These are phyloP conservation scores for Cephus rjabovi DNA, from an alignment of 2,888 invertebrate species.

Conservation along the genomic window DNA sequence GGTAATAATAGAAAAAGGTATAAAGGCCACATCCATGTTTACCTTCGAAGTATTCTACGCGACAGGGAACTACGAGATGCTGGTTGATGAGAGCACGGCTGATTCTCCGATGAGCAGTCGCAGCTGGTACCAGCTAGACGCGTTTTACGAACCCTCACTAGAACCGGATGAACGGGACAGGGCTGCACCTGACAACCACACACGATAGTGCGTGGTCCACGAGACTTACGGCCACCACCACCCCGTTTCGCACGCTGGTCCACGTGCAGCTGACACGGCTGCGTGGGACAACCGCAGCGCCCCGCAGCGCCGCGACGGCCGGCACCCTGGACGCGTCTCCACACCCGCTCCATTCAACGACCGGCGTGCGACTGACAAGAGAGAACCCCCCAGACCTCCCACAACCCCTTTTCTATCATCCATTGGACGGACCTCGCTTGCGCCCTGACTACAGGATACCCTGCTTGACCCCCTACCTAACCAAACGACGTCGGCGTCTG, in stretches of 20 bases:
- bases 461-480: not conserved
- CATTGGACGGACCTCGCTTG: not conserved
- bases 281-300: constrained; percentile 57
- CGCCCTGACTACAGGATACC: not conserved
- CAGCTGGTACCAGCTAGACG: constrained; percentile 48
- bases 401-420: constrained; percentile 18
- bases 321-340: constrained; percentile 62
- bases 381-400: constrained; percentile 17
- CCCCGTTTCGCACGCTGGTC: constrained; percentile 56
- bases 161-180: constrained; percentile 61
- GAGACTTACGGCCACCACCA: constrained; percentile 46
- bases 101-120: constrained; percentile 57
- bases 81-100: constrained; percentile 51
- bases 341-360: constrained; percentile 65
- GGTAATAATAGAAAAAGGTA: not conserved
- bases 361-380: constrained; percentile 58
- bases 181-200: constrained; percentile 62
- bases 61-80: constrained; percentile 26
- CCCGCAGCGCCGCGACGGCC: constrained; percentile 54
- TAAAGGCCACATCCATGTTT: constrained; percentile 27
- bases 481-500: not conserved
- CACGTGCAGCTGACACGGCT: constrained; percentile 63
- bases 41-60: constrained; percentile 51
- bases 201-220: constrained; percentile 60
- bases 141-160: constrained; percentile 58